Percentiles rank a stretch among this genome's conserved stretches.
These are phyloP conservation scores for Lepidostoma basale DNA, from an alignment of 1,140 invertebrate genomes.

Conservation along the genomic window DNA sequence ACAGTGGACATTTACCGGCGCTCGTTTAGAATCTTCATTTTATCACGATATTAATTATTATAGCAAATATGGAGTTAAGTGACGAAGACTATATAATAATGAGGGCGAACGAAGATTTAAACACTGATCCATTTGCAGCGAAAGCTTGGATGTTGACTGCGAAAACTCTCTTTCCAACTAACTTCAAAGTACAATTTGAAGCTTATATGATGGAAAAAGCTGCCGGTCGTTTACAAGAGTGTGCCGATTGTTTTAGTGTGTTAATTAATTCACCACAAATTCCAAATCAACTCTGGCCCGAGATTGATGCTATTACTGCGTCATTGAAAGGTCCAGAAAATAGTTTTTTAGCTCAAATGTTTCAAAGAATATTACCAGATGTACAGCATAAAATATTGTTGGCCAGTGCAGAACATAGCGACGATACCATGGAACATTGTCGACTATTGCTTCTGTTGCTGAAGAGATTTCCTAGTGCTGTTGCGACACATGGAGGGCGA, in stretches of 20 bases:
- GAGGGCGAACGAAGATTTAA: conserved; percentile 73
- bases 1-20: too few species aligned
- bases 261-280: conserved; percentile 56
- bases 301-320: conserved; percentile 78
- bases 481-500: conserved; percentile 74
- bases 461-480: conserved; percentile 81
- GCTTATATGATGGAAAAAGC: conserved; percentile 82
- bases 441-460: conserved; percentile 77
- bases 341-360: conserved; percentile 68
- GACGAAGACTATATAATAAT: conserved; percentile 82
- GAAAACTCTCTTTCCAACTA: conserved; percentile 83
- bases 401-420: conserved; percentile 82
- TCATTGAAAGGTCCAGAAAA: conserved; percentile 68
- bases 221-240: conserved; percentile 78
- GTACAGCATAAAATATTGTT: conserved; percentile 78
- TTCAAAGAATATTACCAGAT: conserved; percentile 71
- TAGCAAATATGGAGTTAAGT: conserved; percentile 35
- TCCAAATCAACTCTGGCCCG: conserved; percentile 72
- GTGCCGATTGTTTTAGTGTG: conserved; percentile 80
- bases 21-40: too few species aligned
- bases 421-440: conserved; percentile 87
- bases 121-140: conserved; percentile 74
- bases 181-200: conserved; percentile 86
- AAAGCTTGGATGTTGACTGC: conserved; percentile 93
- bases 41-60: too few species aligned